Evolutionary conservation across 53 echinoderm and acorn worm species (phyloP), one percentile per base, ranked within the genome.

Genomic region (Actinopyga echinites): DNA sequence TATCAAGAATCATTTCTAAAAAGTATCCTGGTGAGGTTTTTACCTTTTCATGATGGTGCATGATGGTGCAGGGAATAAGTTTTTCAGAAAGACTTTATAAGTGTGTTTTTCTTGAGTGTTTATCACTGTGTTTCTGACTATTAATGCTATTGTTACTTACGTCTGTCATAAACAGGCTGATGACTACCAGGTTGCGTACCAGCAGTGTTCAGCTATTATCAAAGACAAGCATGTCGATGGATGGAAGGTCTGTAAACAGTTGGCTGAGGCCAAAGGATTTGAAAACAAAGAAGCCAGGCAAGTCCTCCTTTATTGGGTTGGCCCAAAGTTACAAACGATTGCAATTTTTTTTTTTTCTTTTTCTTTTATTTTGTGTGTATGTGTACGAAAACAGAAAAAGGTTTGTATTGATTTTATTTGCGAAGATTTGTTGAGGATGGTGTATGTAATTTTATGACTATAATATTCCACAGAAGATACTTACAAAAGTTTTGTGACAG

Each of bases 181-280:
- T 22, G 94, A 99, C 86, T 91, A 89, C 85, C 84, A 86, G 40
- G 84, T 80, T 59, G 91, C 92, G 30, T 80, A 88, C 36, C 80
- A 75, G 49, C 90, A 90, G 0, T 94, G 92, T 73, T 79, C 74
- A 30, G 85, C 90, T 26, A 84, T 99, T 25, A 90, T 99, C 12
- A 67, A 78, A 21, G 82, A 86, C 8, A 80, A 87, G 62, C 92
- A 99, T 60, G 85, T 92, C 13, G 75, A 83, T 12, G 92, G 86
- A 24, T 99, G 99, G 99, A 65, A 65, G 3, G 99, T 91, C 22
- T 99, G 99, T 78, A 85, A 89, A 69, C 74, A 89, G 24, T 83
- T 99, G 4, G 94, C 90, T 29, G 87, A 86, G 62, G 68, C 57
- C 1, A 86, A 90, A 20, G 77, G 32, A 23, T 77, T 77, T 55